Percentiles rank a stretch among this genome's conserved stretches.
Conservation (phyloP, 1,140 invertebrate genomes). For the Pantala flavescens region DNA sequence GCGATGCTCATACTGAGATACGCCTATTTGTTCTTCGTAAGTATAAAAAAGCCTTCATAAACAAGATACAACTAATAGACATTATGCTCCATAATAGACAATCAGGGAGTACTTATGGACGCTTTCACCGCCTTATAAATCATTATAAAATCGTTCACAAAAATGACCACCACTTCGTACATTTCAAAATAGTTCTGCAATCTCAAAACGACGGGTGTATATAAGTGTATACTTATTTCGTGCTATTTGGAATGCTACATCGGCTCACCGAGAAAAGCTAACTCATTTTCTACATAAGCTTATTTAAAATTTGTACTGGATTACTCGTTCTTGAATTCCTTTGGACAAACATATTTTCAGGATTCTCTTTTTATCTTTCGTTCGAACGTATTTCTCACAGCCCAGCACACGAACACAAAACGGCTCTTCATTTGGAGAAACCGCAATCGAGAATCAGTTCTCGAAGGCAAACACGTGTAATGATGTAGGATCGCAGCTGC, state of each 20-base stretch:
- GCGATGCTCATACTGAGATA: too few relatives aligned
- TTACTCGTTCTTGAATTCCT: not conserved
- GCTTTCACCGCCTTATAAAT: not conserved
- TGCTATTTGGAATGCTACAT: too few relatives aligned
- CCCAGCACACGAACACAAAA: not conserved
- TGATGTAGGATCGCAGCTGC: too few relatives aligned
- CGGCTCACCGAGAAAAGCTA: not conserved
- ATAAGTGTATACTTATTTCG: too few relatives aligned
- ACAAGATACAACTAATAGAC: too few relatives aligned
- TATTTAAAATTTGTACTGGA: slow-evolving; percentile 1
- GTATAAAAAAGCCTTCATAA: too few relatives aligned
- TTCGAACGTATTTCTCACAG: not conserved
- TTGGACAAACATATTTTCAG: not conserved
- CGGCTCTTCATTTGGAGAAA: too few relatives aligned
- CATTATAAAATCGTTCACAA: not conserved
- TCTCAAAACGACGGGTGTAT: not conserved
- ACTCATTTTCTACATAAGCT: not conserved
- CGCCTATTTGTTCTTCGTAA: too few relatives aligned
- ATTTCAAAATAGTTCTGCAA: not conserved
- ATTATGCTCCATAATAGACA: slow-evolving; percentile 2
- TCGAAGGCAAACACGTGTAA: too few relatives aligned
- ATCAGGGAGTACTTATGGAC: not conserved
- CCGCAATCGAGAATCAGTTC: too few relatives aligned
- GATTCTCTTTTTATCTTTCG: not conserved
- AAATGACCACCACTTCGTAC: not conserved